Evolutionary conservation across 2,888 invertebrate genomes (phyloP), one percentile per base, ranked within the genome.

Genomic region (Globia sparganii): DNA sequence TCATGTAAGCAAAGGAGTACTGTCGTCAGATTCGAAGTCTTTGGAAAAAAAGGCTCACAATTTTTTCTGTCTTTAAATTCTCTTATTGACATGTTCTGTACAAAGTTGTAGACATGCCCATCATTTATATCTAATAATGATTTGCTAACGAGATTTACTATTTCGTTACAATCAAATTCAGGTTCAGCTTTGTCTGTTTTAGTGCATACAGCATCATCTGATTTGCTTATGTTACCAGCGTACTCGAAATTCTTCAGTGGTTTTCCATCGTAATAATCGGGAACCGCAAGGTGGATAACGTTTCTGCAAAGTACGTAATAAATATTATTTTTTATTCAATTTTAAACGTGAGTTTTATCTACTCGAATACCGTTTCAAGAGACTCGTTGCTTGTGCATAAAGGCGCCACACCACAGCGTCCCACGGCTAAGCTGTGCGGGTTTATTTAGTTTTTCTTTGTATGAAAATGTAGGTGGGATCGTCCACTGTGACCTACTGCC

Each of bases 261-360:
- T 18, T 58, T 49, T 2, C 43, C 49, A 43, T 81, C 15, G 43
- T 72, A 49, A 75, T 83, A 79, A 56, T 80, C 71, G 28, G 59
- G 13, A 2, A 76, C 75, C 46, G 73, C 80, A 25, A 90, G 73
- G 13, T 83, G 79, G 31, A 90, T 76, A 9, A 88, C 67, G 6
- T 85, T 43, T 1, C 88, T 87, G 81, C 34, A 87, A 58, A 56
- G n/a, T 53, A 31, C 25, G 2, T 31, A 34, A 58, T 58, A 15
- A 31, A 6, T 58, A 31, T n/a, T 1, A 21, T 70, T 43, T 66
- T 34, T 4, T 0, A 37, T 68, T 46, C 8, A n/a, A 9, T 67
- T 46, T 21, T 34, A 11, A 34, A n/a, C 9, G n/a, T 21, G 18
- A 53, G 25, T 53, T 70, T 56, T 18, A 8, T 18, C 4, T 56